Base-by-base conservation (phyloP, 2,113 vertebrate genomes). In the Pavo muticus region DNA sequence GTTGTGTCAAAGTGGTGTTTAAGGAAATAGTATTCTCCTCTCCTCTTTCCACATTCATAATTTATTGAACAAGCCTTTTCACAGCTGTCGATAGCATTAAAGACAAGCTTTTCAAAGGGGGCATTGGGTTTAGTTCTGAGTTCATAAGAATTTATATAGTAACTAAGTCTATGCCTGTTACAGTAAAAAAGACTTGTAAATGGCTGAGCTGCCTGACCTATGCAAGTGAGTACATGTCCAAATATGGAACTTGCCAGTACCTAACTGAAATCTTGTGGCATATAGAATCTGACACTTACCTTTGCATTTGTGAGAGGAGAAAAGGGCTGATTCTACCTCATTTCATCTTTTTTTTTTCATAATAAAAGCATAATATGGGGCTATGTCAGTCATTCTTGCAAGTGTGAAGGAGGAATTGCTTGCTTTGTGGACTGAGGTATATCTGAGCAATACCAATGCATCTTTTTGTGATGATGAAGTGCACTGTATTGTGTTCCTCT, bases 281-380 rank as follows among this genome's bases (percentile, higher is more conserved):
- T 57, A 9, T 27, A 48, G 70, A 88, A 75, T 57, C 57, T 86
- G 47, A 52, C 57, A 47, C 11, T 86, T 93, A 11, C 12, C 56
- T 83, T 64, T 69, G 30, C 37, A 15, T 69, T 90, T 78, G 32
- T 74, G 84, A 90, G 67, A 85, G 35, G 23, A 87, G 10, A 68
- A 71, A 44, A 88, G 82, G 15, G 23, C 44, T 71, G 7, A 23
- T 63, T 39, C 82, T 76, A 44, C 17, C 76, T 86, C 4, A 29
- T 88, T 83, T 88, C 61, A 30, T 77, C 91, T 91, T 50, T 86
- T 93, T 91, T 86, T 56, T 76, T 69, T 87, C 67, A 69, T 65
- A 44, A 21, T 64, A 32, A n/a, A 27, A n/a, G 13, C 39, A 18
- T 37, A 65, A 19, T 72, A 50, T 39, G 47, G 60, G 35, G 15